Percentiles rank a stretch among this genome's conserved stretches.
Conservation (phyloP, 2,113 vertebrate species). For the Apeltes quadracus region DNA sequence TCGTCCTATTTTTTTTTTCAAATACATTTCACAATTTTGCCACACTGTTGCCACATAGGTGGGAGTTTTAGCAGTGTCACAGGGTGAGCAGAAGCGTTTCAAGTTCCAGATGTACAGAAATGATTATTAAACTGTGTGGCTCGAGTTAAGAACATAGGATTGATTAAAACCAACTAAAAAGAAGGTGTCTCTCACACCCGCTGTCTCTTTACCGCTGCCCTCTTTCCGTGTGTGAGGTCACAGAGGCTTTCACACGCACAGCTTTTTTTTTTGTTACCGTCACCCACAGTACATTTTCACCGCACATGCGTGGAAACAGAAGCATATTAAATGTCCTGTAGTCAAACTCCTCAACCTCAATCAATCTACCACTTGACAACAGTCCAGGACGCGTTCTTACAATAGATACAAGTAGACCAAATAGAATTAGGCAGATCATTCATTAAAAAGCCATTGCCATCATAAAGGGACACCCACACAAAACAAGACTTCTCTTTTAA, state of each 20-base stretch:
- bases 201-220: not conserved
- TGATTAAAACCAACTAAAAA: not conserved
- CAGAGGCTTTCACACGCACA: conserved; percentile 4
- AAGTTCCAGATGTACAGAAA: not conserved
- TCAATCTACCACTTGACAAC: not conserved
- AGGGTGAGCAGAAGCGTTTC: not conserved
- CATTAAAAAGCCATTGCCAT: no score
- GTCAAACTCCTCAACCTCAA: conserved; percentile 14
- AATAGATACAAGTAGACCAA: not conserved
- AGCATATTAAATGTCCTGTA: conserved; percentile 48
- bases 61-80: not conserved
- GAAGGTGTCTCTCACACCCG: not conserved
- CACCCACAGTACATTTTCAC: conserved; percentile 28
- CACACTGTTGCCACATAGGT: not conserved
- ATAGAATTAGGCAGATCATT: not conserved
- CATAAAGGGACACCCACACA: no score
- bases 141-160: not conserved
- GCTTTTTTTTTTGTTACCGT: conserved; percentile 28
- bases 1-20: no score
- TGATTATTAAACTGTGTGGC: not conserved
- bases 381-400: not conserved
- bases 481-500: not conserved
- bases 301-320: not conserved
- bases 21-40: no score
- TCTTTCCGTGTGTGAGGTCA: not conserved